Percentiles rank a stretch among this genome's conserved stretches.
Conservation (phyloP, 2,113 vertebrate genomes). For the Pterocles burchelli region DNA sequence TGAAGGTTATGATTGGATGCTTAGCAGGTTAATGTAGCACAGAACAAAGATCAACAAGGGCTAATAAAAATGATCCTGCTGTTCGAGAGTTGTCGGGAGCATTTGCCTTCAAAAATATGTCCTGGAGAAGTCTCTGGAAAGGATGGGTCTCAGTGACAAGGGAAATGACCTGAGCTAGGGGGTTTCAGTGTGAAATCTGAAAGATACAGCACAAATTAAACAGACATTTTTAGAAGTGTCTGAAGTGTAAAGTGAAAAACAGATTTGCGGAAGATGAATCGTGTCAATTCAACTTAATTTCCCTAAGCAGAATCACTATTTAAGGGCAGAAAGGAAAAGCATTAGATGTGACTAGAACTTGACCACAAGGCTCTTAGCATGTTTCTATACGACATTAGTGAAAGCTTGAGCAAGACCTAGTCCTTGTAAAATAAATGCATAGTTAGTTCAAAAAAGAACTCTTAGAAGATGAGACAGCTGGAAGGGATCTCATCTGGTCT, state of each 20-base stretch:
- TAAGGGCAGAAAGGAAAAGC: neutral
- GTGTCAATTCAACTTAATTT: neutral
- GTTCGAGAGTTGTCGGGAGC: neutral
- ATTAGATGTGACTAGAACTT: neutral
- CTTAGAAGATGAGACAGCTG: neutral
- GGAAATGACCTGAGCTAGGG: neutral
- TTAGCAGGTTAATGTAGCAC: fast-evolving
- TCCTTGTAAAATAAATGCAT: neutral
- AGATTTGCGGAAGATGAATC: neutral
- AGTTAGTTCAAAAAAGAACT: neutral
- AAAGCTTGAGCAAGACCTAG: neutral
- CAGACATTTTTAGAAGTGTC: neutral
- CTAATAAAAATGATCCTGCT: neutral
- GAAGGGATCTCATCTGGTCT: neutral
- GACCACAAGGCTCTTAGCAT: neutral
- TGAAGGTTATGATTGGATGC: neutral
- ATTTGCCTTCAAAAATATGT: neutral
- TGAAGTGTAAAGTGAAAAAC: neutral
- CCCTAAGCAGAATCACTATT: neutral
- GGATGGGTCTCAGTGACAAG: neutral
- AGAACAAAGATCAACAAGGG: neutral
- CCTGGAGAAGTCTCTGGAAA: neutral
- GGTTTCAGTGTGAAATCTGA: neutral
- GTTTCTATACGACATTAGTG: neutral
- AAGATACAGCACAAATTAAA: neutral